Base-by-base conservation (phyloP, 2,797 vertebrate genomes). In the Aplochiton taeniatus region DNA sequence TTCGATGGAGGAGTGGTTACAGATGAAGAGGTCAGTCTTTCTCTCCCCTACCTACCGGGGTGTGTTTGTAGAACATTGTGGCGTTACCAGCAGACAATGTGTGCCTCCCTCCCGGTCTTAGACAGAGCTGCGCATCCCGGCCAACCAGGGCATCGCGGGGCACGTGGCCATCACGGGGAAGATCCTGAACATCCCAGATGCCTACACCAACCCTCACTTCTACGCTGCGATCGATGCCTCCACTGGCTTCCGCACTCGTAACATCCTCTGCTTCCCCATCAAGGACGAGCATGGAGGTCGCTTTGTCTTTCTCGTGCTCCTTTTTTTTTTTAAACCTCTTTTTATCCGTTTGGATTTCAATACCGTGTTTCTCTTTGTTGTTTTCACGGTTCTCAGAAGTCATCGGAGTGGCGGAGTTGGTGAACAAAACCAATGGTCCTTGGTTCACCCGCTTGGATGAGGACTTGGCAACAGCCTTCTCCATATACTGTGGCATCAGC, bases 371-470 rank as follows among this genome's bases (percentile, higher is more conserved):
- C 20, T 17, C 45, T 49, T 12, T 31, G 50, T 17, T 8, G 8
- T 63, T 42, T 56, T 53, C 8, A 58, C 11, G 44, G 31, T 19
- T 17, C 31, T 50, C 48, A 98, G 97, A 97, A 91, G 96, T 99
- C 72, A 98, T 99, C 0, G 97, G 97, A 0, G 97, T 99, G 71
- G 96, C 97, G 0, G 97, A 99, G 83, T 70, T 99, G 87, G 96
- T 98, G 70, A 98, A 99, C 87, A 99, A 99, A 86, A 97, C 96
- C 80, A 98, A 98, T 0, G 97, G 97, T 9, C 97, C 97, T 0
- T 98, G 97, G 95, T 99, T 99, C 85, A 98, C 96, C 88, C 97
- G 96, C 63, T 98, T 98, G 0, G 97, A 99, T 0, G 97, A 99
- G 83, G 96, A 99, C 78, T 78, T 99, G 90, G 97, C 97, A 48